Percentiles rank a stretch among this genome's conserved stretches.
These are phyloP conservation scores for Atlantisia rogersi DNA, from an alignment of 2,113 vertebrate species.

Conservation along the genomic window DNA sequence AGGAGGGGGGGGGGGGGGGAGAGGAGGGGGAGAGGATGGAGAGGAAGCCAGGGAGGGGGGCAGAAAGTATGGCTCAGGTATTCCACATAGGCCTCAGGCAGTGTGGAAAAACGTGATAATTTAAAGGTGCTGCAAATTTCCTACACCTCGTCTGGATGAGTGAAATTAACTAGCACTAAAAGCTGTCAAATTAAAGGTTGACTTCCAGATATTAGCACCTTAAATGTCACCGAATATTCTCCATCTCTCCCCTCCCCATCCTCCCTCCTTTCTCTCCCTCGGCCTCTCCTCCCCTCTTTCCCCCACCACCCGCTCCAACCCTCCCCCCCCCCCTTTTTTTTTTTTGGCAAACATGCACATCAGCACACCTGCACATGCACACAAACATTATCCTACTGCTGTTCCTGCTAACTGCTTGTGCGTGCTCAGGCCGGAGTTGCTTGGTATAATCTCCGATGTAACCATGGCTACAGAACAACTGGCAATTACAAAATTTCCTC, in stretches of 20 bases:
- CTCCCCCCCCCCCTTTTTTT: not conserved
- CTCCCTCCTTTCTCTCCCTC: not conserved
- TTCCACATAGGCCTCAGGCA: constrained; percentile 77
- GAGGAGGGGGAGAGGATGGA: not conserved
- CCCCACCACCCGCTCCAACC: too few species aligned
- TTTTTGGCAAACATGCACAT: constrained; percentile 63
- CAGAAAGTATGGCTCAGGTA: constrained; percentile 73
- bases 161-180: constrained; percentile 86
- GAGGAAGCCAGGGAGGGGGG: not conserved
- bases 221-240: constrained; percentile 83
- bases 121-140: constrained; percentile 83
- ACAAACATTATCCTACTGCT: constrained; percentile 75
- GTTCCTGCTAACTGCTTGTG: constrained; percentile 80
- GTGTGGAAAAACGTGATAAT: constrained; percentile 80
- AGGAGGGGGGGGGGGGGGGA: not conserved
- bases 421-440: constrained; percentile 79
- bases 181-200: constrained; percentile 89
- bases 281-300: not conserved
- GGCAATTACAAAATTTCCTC: constrained; percentile 81
- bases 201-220: constrained; percentile 85
- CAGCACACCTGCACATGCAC: constrained; percentile 80
- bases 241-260: constrained; percentile 13
- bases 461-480: constrained; percentile 85
- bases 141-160: constrained; percentile 77
- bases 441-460: constrained; percentile 81